Conservation (phyloP, 1,140 invertebrate genomes). For the Monomorium pharaonis region DNA sequence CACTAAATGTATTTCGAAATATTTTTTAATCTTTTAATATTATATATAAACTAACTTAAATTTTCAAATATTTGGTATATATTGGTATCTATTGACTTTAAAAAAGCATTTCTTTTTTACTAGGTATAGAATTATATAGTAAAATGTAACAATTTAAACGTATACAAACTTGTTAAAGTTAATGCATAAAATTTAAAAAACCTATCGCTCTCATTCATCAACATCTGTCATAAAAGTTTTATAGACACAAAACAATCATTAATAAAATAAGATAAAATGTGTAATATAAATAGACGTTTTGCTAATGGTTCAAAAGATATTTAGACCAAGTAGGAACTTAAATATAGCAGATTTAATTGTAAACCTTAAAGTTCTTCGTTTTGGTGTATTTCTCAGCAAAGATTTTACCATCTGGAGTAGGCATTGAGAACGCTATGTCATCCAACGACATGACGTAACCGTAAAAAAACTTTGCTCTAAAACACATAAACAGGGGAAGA, state of each 20-base stretch:
- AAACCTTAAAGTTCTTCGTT: conserved; percentile 90
- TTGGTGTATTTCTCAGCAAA: conserved; percentile 92
- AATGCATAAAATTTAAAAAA: conserved; percentile 13
- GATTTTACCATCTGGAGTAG: conserved; percentile 90
- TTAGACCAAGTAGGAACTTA: not conserved
- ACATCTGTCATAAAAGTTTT: not conserved
- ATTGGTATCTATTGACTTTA: not conserved
- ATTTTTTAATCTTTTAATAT: too few species aligned
- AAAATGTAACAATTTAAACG: not conserved
- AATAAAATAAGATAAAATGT: conserved; percentile 14
- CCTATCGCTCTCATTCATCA: too few species aligned
- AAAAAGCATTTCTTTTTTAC: not conserved
- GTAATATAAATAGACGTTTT: not conserved
- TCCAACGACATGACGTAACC: conserved; percentile 87
- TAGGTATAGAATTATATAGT: not conserved
- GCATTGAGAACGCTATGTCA: conserved; percentile 93
- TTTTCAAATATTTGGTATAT: not conserved
- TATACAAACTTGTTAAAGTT: not conserved
- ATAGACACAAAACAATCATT: conserved; percentile 13
- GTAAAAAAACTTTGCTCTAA: conserved; percentile 87
- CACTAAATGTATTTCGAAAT: too few species aligned
- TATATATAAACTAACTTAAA: not conserved
- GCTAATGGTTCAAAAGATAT: not conserved
- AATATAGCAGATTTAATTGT: conserved; percentile 77
- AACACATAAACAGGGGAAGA: conserved; percentile 62